Percentiles rank a stretch among this genome's conserved stretches.
Conservation (phyloP, 2,113 vertebrate genomes). For the Calidris pygmaea region DNA sequence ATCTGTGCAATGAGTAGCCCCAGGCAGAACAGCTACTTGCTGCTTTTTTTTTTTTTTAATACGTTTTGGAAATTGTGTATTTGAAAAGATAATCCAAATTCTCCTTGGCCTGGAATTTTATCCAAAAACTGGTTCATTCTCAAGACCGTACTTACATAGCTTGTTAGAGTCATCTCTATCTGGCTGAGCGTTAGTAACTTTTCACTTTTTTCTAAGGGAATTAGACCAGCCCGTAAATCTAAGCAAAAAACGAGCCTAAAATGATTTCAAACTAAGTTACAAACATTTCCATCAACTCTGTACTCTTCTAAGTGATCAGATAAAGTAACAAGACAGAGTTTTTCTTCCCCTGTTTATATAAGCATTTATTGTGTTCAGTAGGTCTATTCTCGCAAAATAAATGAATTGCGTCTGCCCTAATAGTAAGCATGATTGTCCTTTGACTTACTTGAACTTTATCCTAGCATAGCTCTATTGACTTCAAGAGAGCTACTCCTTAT, state of each 20-base stretch:
- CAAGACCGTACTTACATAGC: background rate
- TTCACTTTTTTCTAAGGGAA: background rate
- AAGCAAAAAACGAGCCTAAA: background rate
- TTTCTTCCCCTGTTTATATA: background rate
- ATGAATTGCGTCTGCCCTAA: background rate
- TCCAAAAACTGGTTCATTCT: background rate
- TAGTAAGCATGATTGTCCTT: background rate
- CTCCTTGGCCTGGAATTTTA: background rate
- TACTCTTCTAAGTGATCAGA: background rate
- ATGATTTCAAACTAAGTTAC: background rate
- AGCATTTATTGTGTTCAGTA: background rate
- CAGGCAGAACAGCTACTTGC: background rate
- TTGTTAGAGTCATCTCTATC: background rate
- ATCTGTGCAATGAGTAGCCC: background rate
- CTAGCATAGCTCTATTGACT: background rate
- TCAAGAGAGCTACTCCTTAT: conserved; percentile 28
- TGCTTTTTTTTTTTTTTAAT: background rate
- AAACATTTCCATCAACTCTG: background rate
- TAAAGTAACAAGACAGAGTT: background rate
- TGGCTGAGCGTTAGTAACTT: background rate
- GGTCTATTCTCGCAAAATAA: background rate
- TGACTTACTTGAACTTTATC: conserved; percentile 1
- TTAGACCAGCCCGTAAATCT: background rate
- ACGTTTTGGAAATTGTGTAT: background rate
- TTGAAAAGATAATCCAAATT: background rate